Base-by-base conservation (phyloP, 2,888 invertebrate genomes). In the Busseola fusca region DNA sequence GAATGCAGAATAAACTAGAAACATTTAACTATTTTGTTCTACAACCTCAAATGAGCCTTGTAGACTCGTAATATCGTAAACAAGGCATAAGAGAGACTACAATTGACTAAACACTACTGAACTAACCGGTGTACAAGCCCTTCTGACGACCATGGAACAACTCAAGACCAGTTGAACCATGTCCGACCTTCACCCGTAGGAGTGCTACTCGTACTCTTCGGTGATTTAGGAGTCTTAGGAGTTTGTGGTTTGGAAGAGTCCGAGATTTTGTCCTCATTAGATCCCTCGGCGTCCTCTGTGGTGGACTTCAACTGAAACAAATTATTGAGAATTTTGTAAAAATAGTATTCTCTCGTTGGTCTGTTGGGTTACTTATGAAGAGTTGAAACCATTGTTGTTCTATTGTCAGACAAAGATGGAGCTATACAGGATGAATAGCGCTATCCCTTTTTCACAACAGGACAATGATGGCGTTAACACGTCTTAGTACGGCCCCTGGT, bases 121-220 rank as follows among this genome's bases (percentile, higher is more conserved):
- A 50, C 21, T 42, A 54, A 75, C 66, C 40, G 73, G 37, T 66
- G 30, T 67, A 60, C 82, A 84, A 84, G 82, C 82, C 84, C 79
- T 73, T 72, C 54, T 42, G 12, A 34, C 7, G 30, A 34, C 42
- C 16, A 3, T 54, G 54, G 34, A 27, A 57, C 34, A 45, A 67
- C 37, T 92, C 93, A 96, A 74, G 96, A 96, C 96, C 96, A 96
- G 9, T 92, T 94, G 85, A 96, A 96, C 96, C 96, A 96, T 0
- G 96, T 96, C 81, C 93, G 93, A 45, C 91, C 89, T 83, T 96
- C 96, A 16, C 88, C 87, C 7, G 95, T 91, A 1, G 94, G 93
- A 56, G 95, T 91, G 78, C 90, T 76, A 52, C 87, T 82, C 52
- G 90, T 81, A 64, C 91, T 91, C 72, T 90, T 91, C 0, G 92